Percentiles rank a stretch among this genome's conserved stretches.
phyloP scores from a whole-genome alignment of 2,888 invertebrate species.

The Synanthedon vespiformis region DNA sequence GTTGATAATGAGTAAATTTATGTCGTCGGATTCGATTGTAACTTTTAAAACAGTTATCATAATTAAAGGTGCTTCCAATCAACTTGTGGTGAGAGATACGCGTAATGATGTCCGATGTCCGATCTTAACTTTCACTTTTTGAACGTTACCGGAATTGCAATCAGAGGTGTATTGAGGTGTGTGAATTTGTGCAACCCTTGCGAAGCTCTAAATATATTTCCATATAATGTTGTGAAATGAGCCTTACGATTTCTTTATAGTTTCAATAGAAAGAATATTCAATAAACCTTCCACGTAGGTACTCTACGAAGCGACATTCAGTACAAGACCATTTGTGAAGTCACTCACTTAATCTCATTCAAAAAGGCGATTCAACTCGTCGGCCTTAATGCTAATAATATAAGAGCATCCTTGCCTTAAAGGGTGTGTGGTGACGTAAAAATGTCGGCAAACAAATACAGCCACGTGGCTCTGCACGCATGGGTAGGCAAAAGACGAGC shows the following conservation, averaged over 20 bases:
- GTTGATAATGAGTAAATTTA: slow-evolving; percentile 5
- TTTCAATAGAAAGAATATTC: not conserved
- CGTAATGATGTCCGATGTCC: slow-evolving; percentile 14
- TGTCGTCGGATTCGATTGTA: slow-evolving; percentile 4
- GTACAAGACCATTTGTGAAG: not conserved
- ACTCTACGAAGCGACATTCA: not conserved
- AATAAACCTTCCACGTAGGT: not conserved
- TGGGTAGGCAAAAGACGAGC: slow-evolving; percentile 50
- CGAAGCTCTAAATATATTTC: not conserved
- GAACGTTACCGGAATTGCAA: slow-evolving; percentile 36
- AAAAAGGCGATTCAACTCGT: slow-evolving; percentile 38
- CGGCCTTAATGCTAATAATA: slow-evolving; percentile 40
- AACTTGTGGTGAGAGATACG: slow-evolving; percentile 35
- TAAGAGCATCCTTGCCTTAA: slow-evolving; percentile 44
- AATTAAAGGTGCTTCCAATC: slow-evolving; percentile 51
- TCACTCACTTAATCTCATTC: not conserved
- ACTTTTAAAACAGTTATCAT: slow-evolving; percentile 35
- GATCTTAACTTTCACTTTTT: slow-evolving; percentile 49
- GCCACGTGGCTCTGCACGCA: slow-evolving; percentile 43
- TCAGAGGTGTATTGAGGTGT: slow-evolving; percentile 12
- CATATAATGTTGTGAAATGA: too few species aligned
- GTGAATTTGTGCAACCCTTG: slow-evolving; percentile 18
- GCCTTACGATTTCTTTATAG: not conserved
- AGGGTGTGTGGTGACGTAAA: slow-evolving; percentile 49
- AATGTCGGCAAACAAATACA: slow-evolving; percentile 33